These are phyloP conservation scores for Pollachius pollachius DNA, from an alignment of 2,113 vertebrate genomes.

Conservation along the genomic window DNA sequence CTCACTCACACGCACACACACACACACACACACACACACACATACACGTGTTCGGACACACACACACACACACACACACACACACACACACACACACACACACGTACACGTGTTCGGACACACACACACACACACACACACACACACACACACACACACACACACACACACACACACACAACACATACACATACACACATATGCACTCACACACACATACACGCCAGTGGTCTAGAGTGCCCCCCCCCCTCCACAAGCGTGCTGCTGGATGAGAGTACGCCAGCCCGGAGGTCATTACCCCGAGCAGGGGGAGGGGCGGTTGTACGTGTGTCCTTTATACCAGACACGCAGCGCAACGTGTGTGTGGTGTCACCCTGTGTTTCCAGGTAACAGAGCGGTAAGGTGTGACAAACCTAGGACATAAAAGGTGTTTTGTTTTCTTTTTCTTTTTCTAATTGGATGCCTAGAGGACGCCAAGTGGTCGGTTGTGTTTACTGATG, in stretches of 20 bases:
- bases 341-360: constrained; percentile 19
- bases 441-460: background rate
- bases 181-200: too few relatives aligned
- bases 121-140: too few relatives aligned
- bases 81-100: too few relatives aligned
- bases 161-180: too few relatives aligned
- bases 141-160: too few relatives aligned
- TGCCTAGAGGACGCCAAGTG: background rate
- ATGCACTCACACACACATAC: too few relatives aligned
- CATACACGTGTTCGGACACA: too few relatives aligned
- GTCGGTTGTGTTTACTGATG: too few relatives aligned
- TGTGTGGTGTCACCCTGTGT: constrained; percentile 26
- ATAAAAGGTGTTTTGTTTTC: background rate
- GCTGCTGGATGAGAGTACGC: constrained; percentile 48
- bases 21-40: constrained; percentile 31
- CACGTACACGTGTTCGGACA: too few relatives aligned
- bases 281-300: constrained; percentile 63
- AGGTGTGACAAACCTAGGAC: background rate
- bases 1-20: constrained; percentile 12
- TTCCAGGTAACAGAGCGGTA: constrained; percentile 18
- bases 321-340: constrained; percentile 50
- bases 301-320: constrained; percentile 30
- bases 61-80: too few relatives aligned
- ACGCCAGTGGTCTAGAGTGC: background rate
- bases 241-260: constrained; percentile 44